phyloP scores from a whole-genome alignment of 2,888 invertebrate species.

The Laothoe populi region DNA sequence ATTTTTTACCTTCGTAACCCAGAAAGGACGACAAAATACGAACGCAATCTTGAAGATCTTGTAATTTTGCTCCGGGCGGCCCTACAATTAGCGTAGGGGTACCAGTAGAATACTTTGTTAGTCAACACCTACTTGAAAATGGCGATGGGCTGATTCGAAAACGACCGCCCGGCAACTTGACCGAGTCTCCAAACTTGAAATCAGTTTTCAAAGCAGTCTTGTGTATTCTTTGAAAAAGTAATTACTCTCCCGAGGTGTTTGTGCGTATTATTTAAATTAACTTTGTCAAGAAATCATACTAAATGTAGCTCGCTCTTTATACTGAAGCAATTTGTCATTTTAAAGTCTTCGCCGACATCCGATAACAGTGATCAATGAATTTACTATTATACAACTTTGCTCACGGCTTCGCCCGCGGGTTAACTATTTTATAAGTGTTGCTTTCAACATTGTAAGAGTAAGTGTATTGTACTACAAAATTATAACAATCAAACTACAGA shows the following conservation, averaged over 20 bases:
- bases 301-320: neutral
- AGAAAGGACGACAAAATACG: constrained; percentile 40
- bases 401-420: too few species aligned
- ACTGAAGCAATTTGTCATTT: neutral
- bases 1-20: constrained; percentile 35
- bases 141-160: constrained; percentile 34
- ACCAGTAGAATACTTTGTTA: constrained; percentile 49
- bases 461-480: too few species aligned
- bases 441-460: too few species aligned
- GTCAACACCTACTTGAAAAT: constrained; percentile 49
- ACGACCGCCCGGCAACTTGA: constrained; percentile 35
- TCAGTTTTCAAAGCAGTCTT: constrained; percentile 43
- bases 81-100: constrained; percentile 48
- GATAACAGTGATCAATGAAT: neutral
- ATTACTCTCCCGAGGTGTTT: constrained; percentile 31
- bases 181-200: constrained; percentile 40
- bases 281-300: constrained; percentile 21
- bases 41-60: constrained; percentile 47
- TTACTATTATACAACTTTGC: neutral
- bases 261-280: constrained; percentile 26
- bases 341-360: neutral
- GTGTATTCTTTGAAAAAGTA: constrained; percentile 34
- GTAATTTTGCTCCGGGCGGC: constrained; percentile 48
- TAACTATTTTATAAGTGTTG: too few species aligned
- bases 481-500: too few species aligned